These are phyloP conservation scores for Glomeris maerens DNA, from an alignment of 1,140 invertebrate species.

Conservation along the genomic window DNA sequence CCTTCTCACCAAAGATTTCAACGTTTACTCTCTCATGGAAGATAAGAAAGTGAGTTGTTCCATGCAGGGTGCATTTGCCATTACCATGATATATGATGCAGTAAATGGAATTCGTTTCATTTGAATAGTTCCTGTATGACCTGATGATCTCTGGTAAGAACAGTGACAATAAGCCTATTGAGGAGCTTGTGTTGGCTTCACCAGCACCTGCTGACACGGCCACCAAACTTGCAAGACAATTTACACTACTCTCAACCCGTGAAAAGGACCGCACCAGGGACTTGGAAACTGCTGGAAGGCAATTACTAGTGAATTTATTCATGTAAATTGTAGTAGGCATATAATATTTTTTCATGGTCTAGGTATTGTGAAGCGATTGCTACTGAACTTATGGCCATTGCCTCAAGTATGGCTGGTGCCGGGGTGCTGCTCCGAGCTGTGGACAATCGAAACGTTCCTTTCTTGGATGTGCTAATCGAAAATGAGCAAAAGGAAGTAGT, in stretches of 20 bases:
- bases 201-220: conserved; percentile 96
- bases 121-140: conserved; percentile 92
- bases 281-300: conserved; percentile 79
- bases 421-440: conserved; percentile 79
- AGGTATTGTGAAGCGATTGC: conserved; percentile 95
- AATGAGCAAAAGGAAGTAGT: conserved; percentile 93
- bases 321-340: too few relatives aligned
- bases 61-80: too few relatives aligned
- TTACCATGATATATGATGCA: too few relatives aligned
- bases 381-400: conserved; percentile 83
- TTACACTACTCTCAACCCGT: conserved; percentile 72
- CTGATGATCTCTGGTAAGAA: conserved; percentile 97
- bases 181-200: conserved; percentile 91
- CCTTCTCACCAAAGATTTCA: conserved; percentile 92
- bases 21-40: conserved; percentile 91
- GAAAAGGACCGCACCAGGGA: conserved; percentile 97
- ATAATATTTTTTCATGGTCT: too few relatives aligned
- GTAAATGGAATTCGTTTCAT: conserved; percentile 20
- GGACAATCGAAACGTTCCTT: conserved; percentile 79
- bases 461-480: conserved; percentile 94
- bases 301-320: too few relatives aligned
- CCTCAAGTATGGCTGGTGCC: conserved; percentile 83
- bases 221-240: conserved; percentile 88
- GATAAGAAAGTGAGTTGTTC: conserved; percentile 59
- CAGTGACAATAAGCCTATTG: conserved; percentile 86